phyloP scores from a whole-genome alignment of 1,140 invertebrate species.

The Drosophila seguyi region DNA sequence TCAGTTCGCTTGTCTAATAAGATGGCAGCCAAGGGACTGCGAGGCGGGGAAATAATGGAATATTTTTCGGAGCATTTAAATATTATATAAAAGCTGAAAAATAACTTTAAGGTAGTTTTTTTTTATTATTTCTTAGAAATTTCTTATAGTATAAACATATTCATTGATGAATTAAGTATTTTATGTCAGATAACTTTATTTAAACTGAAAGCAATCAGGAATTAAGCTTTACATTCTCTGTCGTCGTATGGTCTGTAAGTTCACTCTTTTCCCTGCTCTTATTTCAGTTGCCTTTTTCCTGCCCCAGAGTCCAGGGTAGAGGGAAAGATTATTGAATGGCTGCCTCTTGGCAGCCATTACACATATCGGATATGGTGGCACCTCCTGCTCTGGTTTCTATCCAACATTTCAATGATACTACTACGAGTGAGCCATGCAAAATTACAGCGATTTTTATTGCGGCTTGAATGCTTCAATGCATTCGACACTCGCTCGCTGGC shows the following conservation, averaged over 20 bases:
- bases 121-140: not conserved
- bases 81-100: not conserved
- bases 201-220: slow-evolving; percentile 5
- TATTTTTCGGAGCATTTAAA: not conserved
- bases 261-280: not conserved
- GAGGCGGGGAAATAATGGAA: not conserved
- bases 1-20: slow-evolving; percentile 26
- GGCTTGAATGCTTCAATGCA: slow-evolving; percentile 65
- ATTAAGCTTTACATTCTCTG: not conserved
- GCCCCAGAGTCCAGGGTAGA: slow-evolving; percentile 1
- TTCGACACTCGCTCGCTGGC: slow-evolving; percentile 17
- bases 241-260: not conserved
- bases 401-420: slow-evolving; percentile 33
- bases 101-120: not conserved
- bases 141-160: not conserved
- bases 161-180: no score
- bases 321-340: slow-evolving; percentile 53
- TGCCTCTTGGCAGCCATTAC: slow-evolving; percentile 54
- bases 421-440: slow-evolving; percentile 65
- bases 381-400: slow-evolving; percentile 16
- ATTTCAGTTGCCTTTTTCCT: slow-evolving; percentile 1
- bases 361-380: slow-evolving; percentile 44
- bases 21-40: not conserved
- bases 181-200: not conserved
- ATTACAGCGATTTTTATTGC: slow-evolving; percentile 80